Evolutionary conservation across 2,113 vertebrate species (phyloP).

Genomic region (Agelaius phoeniceus): DNA sequence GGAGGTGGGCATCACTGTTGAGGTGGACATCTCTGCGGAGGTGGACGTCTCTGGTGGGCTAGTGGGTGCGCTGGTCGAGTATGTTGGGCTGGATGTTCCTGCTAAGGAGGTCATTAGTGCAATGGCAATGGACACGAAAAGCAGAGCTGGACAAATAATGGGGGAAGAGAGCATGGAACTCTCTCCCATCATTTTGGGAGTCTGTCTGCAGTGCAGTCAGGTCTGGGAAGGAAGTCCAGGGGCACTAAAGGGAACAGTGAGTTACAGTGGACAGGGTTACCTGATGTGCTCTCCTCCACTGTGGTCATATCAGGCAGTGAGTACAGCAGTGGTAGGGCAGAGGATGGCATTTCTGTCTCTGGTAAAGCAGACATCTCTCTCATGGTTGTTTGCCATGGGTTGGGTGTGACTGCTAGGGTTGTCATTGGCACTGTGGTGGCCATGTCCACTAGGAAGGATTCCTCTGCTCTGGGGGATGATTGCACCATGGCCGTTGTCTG

Average conservation of each 20-base stretch:
- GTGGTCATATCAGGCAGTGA: accelerated
- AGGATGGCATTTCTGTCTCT: accelerated
- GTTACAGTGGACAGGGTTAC: neutral
- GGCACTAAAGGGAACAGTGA: neutral
- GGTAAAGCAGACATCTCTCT: neutral
- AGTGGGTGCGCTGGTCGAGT: accelerated
- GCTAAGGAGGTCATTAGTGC: neutral
- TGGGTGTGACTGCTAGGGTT: neutral
- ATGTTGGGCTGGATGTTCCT: neutral
- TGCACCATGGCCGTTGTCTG: accelerated
- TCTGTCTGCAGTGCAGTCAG: neutral
- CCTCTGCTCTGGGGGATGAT: accelerated
- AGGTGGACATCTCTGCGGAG: no score
- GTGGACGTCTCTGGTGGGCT: neutral
- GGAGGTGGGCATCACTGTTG: no score
- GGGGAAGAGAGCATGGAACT: neutral
- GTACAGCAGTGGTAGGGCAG: accelerated
- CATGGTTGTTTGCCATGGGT: accelerated
- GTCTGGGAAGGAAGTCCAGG: neutral
- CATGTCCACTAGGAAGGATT: accelerated
- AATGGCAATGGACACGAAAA: neutral
- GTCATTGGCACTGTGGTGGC: neutral
- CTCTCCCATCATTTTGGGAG: neutral
- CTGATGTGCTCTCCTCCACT: neutral
- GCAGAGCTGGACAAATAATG: neutral